Conservation (phyloP, 2,888 invertebrate species). For the Drosophila pseudotakahashii region DNA sequence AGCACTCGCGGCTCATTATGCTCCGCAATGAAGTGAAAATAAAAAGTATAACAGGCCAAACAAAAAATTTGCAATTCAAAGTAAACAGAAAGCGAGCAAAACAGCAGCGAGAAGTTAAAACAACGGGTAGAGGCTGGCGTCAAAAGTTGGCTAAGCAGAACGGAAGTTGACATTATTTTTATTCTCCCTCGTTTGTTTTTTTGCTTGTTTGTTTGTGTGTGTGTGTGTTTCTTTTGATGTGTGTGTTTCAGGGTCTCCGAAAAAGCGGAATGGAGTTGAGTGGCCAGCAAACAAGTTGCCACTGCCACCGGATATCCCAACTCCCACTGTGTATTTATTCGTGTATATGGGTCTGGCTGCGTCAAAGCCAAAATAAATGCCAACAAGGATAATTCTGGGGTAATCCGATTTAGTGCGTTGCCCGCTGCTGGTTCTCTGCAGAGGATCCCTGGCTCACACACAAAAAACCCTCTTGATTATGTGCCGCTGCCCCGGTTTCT, state of each 20-base stretch:
- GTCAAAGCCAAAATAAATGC: constrained; percentile 69
- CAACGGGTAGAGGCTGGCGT: constrained; percentile 36
- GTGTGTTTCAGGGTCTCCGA: background rate
- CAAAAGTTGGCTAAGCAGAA: constrained; percentile 51
- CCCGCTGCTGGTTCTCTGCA: constrained; percentile 21
- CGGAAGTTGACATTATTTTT: constrained; percentile 74
- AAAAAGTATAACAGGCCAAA: constrained; percentile 28
- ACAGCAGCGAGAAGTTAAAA: constrained; percentile 33
- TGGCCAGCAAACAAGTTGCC: constrained; percentile 45
- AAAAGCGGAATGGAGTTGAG: constrained; percentile 18
- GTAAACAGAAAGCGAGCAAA: constrained; percentile 19
- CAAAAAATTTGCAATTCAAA: constrained; percentile 46
- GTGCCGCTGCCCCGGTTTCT: constrained; percentile 28
- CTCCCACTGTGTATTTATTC: constrained; percentile 21
- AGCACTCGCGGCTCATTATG: constrained; percentile 45
- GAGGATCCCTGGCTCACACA: constrained; percentile 15
- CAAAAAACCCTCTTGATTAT: constrained; percentile 58
- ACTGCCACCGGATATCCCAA: background rate
- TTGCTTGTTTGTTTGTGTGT: constrained; percentile 27
- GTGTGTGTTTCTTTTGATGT: constrained; percentile 21
- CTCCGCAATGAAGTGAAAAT: constrained; percentile 42
- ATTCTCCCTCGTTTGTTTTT: constrained; percentile 44
- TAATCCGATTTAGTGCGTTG: constrained; percentile 77
- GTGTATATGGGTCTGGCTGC: constrained; percentile 16
- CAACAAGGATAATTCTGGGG: constrained; percentile 76